A percentile compares a stretch with the other conserved stretches of the same genome.
phyloP scores from a whole-genome alignment of 2,888 invertebrate genomes.

The Clunio marinus region DNA sequence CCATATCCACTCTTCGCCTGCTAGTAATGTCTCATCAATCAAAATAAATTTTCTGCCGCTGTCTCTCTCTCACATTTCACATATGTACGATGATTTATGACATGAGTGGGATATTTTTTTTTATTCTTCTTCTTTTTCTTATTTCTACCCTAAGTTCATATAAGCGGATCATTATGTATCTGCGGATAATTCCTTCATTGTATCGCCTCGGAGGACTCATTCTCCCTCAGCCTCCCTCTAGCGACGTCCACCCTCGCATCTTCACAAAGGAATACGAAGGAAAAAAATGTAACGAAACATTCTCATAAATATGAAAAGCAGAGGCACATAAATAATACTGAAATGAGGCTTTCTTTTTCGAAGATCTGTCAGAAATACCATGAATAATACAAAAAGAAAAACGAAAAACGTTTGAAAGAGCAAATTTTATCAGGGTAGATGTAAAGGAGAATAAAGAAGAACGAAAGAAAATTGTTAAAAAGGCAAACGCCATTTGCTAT shows the following conservation, averaged over 20 bases:
- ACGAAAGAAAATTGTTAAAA: slow-evolving; percentile 12
- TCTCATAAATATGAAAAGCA: background rate
- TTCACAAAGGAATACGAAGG: no score
- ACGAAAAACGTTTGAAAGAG: slow-evolving; percentile 20
- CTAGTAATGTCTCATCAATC: slow-evolving; percentile 32
- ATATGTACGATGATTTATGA: slow-evolving; percentile 25
- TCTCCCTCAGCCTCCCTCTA: background rate
- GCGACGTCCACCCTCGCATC: no score
- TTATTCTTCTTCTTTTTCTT: background rate
- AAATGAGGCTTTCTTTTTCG: slow-evolving; percentile 18
- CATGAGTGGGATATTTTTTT: background rate
- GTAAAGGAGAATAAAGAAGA: no score
- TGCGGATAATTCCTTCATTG: slow-evolving; percentile 16
- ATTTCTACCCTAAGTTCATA: background rate
- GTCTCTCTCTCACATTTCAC: background rate
- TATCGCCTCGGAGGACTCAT: background rate
- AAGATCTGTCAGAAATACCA: slow-evolving; percentile 27
- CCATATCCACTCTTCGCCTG: background rate
- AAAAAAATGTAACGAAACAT: background rate
- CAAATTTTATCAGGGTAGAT: background rate
- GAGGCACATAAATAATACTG: slow-evolving; percentile 25
- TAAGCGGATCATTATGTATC: slow-evolving; percentile 23
- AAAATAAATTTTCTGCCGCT: slow-evolving; percentile 20
- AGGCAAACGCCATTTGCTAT: slow-evolving; percentile 4
- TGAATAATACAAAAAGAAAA: slow-evolving; percentile 23